Evolutionary conservation across 2,888 invertebrate species (phyloP).

Genomic region (Ariolimax columbianus): DNA sequence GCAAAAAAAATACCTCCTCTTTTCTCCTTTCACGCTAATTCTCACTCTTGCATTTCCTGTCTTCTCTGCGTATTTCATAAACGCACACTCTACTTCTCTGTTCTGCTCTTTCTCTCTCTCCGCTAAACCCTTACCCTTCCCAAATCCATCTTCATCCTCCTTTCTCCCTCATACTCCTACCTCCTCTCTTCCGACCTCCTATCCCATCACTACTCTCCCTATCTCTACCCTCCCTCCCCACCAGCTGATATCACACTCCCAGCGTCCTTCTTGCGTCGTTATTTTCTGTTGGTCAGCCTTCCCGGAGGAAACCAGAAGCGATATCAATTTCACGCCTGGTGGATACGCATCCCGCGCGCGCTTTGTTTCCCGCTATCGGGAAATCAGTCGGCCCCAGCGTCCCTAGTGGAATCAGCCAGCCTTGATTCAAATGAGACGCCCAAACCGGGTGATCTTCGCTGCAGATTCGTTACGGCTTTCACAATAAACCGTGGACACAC

Average conservation of each 20-base stretch:
- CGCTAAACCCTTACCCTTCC: background rate
- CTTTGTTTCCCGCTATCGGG: background rate
- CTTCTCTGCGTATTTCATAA: background rate
- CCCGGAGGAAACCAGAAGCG: background rate
- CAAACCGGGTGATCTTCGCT: background rate
- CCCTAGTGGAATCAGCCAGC: background rate
- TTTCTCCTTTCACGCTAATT: background rate
- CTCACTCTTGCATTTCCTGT: background rate
- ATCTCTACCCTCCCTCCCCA: background rate
- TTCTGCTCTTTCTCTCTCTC: background rate
- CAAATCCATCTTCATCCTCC: no score
- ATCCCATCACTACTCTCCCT: background rate
- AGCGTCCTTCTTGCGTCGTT: background rate
- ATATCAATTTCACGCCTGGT: background rate
- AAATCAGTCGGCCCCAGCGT: background rate
- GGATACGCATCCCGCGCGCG: background rate
- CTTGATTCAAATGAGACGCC: background rate
- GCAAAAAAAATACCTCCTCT: no score
- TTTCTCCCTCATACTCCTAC: background rate
- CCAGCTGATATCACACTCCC: background rate
- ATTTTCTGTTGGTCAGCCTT: background rate
- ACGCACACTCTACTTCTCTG: background rate
- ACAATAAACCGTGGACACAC: background rate
- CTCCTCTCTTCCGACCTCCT: background rate
- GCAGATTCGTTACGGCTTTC: background rate